Base-by-base conservation (phyloP, 1,140 invertebrate genomes). In the Megalopta genalis region DNA sequence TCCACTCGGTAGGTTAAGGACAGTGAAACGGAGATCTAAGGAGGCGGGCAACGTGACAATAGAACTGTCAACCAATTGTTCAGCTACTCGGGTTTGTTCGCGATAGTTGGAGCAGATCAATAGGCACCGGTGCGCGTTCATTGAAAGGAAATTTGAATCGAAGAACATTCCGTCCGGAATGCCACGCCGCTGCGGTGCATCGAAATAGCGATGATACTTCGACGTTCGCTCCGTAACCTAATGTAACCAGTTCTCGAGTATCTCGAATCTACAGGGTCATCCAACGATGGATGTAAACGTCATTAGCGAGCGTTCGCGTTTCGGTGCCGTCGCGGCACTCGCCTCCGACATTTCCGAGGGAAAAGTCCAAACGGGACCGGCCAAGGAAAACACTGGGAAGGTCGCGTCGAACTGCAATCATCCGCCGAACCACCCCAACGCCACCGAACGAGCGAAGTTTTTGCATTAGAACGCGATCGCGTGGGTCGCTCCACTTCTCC, bases 51-150 rank as follows among this genome's bases (percentile, higher is more conserved):
- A 25, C 54, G 68, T 63, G 79, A 89, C 87, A 88, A 88, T 88
- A 66, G 81, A 59, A 76, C 77, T 80, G 83, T 83, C 85, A 80
- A 80, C 86, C 87, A 80, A 88, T 88, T 88, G 88, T 88, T 88
- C 86, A 68, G 64, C 77, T 69, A 77, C 69, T 65, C 37, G 65
- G 54, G 75, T 76, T 32, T 59, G 39, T 59, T 66, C 57, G 59
- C 62, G 73, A 70, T 83, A 70, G 68, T 81, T 80, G 32, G 69
- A 64, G 66, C 42, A 71, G 70, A 80, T 80, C 86, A 79, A 86
- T 88, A 83, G 80, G 80, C 77, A 60, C 46, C 63, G 70, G 46
- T 37, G 82, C 27, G 82, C 63, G 69, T 79, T 75, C 85, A 62
- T 79, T 75, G 82, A 78, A 82, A 81, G 79, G 85, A 76, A 72